phyloP scores from a whole-genome alignment of 2,797 vertebrate genomes.

The Gymnothorax javanicus region DNA sequence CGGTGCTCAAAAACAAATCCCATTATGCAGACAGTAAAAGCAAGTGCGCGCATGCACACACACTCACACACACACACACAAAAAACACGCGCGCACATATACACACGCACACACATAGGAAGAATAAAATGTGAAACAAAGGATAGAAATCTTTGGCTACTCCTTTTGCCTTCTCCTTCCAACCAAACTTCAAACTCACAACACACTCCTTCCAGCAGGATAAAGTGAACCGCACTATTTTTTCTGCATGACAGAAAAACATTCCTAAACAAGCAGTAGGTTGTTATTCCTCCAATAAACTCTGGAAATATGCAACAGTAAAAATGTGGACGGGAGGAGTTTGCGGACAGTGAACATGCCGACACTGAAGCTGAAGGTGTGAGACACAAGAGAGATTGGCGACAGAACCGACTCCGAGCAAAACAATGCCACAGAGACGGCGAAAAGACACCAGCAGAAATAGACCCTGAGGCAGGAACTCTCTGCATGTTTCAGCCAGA shows the following conservation, averaged over 20 bases:
- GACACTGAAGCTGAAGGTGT: not conserved
- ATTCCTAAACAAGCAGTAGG: not conserved
- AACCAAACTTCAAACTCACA: not conserved
- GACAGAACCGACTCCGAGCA: not conserved
- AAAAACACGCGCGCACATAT: not conserved
- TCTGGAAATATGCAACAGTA: not conserved
- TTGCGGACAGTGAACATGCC: not conserved
- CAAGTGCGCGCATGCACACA: not conserved
- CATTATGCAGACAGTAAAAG: not conserved
- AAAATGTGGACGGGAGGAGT: not conserved
- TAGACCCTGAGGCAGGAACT: not conserved
- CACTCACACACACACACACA: not conserved
- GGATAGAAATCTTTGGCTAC: not conserved
- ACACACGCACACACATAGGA: not conserved
- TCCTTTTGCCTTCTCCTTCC: not conserved
- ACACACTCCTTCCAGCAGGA: not conserved
- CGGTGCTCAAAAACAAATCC: not conserved
- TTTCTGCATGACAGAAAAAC: not conserved
- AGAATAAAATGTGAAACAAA: not conserved
- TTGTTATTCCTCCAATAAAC: not conserved
- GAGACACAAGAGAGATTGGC: not conserved
- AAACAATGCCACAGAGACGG: not conserved
- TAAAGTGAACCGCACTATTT: not conserved
- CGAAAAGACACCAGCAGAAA: not conserved
- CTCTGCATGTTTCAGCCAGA: not conserved